Conservation (phyloP, 1,140 invertebrate species). For the Hylaeus anthracinus region DNA sequence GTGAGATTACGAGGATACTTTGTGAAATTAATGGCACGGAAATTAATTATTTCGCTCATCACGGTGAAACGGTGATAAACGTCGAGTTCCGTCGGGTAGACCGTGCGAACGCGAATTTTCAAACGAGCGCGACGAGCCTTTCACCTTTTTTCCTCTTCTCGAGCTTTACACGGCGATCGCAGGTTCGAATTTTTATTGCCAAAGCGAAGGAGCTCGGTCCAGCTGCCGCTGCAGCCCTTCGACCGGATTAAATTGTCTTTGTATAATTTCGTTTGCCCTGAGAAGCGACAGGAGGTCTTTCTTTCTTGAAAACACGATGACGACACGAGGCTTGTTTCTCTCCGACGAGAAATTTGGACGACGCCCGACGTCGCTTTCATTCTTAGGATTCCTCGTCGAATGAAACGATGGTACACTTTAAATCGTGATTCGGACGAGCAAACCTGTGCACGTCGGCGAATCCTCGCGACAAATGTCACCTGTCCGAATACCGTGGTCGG, state of each 20-base stretch:
- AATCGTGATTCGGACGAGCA: background rate
- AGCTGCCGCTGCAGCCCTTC: background rate
- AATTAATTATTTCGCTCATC: conserved; percentile 41
- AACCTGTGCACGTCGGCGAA: too few relatives aligned
- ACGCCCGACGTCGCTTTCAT: background rate
- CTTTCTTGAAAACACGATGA: conserved; percentile 9
- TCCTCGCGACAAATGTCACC: too few relatives aligned
- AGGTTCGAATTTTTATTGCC: background rate
- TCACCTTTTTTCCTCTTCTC: background rate
- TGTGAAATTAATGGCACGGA: conserved; percentile 40
- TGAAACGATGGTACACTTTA: background rate
- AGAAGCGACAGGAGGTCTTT: background rate
- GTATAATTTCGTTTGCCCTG: conserved; percentile 17
- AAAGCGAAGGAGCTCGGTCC: background rate
- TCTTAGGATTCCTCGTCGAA: background rate
- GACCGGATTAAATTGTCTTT: conserved; percentile 14
- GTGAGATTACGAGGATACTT: conserved; percentile 42
- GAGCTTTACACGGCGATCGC: background rate
- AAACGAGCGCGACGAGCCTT: background rate
- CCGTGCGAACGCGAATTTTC: conserved; percentile 16
- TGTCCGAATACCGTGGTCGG: too few relatives aligned
- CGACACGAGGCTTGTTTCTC: background rate
- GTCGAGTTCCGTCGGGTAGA: conserved; percentile 30
- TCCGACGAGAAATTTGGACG: background rate
- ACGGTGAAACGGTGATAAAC: conserved; percentile 31